Base-by-base conservation (phyloP, 1,140 invertebrate genomes). In the Zaprionus capensis region DNA sequence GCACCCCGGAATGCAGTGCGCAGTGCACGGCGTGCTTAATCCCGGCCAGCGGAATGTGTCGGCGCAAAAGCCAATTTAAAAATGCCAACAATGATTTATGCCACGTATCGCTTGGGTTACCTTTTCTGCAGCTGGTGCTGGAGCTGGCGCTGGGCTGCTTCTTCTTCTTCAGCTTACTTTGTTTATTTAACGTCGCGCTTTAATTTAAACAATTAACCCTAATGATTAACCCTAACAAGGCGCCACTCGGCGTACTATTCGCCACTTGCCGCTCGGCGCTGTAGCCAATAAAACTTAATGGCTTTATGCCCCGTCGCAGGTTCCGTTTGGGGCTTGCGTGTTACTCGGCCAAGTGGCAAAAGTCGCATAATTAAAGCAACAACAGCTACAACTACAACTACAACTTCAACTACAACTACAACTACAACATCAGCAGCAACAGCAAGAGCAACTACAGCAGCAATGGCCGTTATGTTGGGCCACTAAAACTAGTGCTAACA, bases 71-170 rank as follows among this genome's bases (percentile, higher is more conserved):
- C 85, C 85, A 88, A 88, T 88, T 88, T 88, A 88, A 88, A 88
- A 88, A 81, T 88, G 85, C 84, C 84, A 88, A 88, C 85, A 90
- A 88, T 88, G 85, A 88, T 88, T 88, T 88, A 88, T 88, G 62
- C 38, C 70, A 75, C 78, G 28, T 51, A 71, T 57, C 63, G 56
- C 51, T 66, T 31, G 53, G n/a, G 38, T 38, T 49, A 38, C 34
- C n/a, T 31, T 61, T 28, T 34, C 38, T 20, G 28, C 14, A 14
- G 28, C 46, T 41, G n/a, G 36, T 12, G n/a, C 15, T 61, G 9
- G 5, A 26, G n/a, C 63, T 70, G 5, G 28, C 7, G 38, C 57
- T 28, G 31, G 36, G 28, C 5, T 57, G 14, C 34, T 56, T 70
- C 84, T 90, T 81, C 53, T 55, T 44, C 26, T 51, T 63, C 56